Evolutionary conservation across 2,797 vertebrate species (phyloP).

Genomic region (Sebastes wilsoni): DNA sequence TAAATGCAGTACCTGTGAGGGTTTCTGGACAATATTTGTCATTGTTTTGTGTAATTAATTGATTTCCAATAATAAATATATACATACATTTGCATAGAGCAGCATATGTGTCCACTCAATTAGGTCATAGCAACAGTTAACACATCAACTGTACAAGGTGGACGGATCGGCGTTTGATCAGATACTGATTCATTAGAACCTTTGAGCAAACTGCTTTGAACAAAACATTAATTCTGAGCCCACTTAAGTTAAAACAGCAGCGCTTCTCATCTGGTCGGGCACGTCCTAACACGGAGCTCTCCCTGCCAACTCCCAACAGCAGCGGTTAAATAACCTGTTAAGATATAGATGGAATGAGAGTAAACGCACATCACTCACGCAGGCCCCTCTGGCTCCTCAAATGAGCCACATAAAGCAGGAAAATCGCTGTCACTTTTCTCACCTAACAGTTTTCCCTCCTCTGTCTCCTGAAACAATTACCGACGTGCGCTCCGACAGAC

Average conservation of each 20-base stretch:
- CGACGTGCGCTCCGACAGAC: conserved; percentile 33
- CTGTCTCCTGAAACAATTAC: conserved; percentile 64
- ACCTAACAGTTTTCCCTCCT: conserved; percentile 53
- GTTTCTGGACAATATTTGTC: too few species aligned
- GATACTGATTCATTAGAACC: conserved; percentile 2
- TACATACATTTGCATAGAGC: too few species aligned
- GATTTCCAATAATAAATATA: too few species aligned
- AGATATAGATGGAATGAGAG: conserved; percentile 49
- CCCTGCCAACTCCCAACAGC: conserved; percentile 31
- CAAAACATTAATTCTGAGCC: conserved; percentile 12
- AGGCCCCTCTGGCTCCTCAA: conserved; percentile 56
- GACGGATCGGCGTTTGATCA: neutral
- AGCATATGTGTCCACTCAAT: neutral
- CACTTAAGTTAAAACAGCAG: neutral
- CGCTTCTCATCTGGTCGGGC: conserved; percentile 21
- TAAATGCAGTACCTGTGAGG: too few species aligned
- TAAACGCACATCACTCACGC: conserved; percentile 56
- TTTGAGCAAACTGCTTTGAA: conserved; percentile 30
- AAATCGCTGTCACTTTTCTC: conserved; percentile 61
- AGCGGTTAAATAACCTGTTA: conserved; percentile 43
- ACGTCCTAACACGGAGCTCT: conserved; percentile 36
- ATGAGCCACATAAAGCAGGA: conserved; percentile 58
- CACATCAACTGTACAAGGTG: neutral
- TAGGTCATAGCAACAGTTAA: neutral
- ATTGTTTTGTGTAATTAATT: too few species aligned